Evolutionary conservation across 2,113 vertebrate species (phyloP).

Genomic region (Saguinus imperator): DNA sequence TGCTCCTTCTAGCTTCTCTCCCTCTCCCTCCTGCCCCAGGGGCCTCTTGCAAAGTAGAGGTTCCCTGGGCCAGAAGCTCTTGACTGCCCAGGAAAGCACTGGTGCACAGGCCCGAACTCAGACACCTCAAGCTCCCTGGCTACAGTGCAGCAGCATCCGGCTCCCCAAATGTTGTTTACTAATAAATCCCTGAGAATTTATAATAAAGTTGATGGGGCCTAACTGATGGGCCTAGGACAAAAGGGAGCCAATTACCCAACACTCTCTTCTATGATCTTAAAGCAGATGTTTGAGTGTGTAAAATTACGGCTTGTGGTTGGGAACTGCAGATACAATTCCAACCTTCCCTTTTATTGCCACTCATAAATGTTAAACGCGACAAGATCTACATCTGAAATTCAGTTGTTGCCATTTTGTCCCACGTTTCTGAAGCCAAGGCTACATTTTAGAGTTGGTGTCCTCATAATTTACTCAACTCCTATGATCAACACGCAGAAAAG

Average conservation of each 20-base stretch:
- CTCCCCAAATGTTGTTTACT: conserved; percentile 45
- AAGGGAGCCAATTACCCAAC: conserved; percentile 72
- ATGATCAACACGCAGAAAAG: not conserved
- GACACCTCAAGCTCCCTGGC: not conserved
- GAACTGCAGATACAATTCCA: conserved; percentile 74
- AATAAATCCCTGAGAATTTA: conserved; percentile 77
- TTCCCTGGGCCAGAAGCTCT: rapidly evolving
- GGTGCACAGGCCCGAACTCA: not conserved
- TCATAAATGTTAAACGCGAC: conserved; percentile 70
- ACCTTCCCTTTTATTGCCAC: conserved; percentile 77
- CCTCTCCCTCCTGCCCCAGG: too few relatives aligned
- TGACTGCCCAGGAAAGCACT: not conserved
- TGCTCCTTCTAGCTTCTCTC: not conserved
- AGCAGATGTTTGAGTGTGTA: conserved; percentile 79
- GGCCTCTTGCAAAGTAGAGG: not conserved
- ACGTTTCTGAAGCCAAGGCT: conserved; percentile 40
- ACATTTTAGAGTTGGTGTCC: conserved; percentile 23
- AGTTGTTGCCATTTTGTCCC: conserved; percentile 46
- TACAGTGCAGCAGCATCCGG: rapidly evolving
- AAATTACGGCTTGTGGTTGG: conserved; percentile 70
- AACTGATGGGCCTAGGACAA: conserved; percentile 69
- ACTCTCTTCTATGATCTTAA: conserved; percentile 70
- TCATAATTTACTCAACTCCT: conserved; percentile 54
- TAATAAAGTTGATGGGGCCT: conserved; percentile 78
- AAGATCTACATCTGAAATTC: conserved; percentile 59